Conservation (phyloP, 53 echinoderm and acorn worm genomes). For the Crossaster papposus region DNA sequence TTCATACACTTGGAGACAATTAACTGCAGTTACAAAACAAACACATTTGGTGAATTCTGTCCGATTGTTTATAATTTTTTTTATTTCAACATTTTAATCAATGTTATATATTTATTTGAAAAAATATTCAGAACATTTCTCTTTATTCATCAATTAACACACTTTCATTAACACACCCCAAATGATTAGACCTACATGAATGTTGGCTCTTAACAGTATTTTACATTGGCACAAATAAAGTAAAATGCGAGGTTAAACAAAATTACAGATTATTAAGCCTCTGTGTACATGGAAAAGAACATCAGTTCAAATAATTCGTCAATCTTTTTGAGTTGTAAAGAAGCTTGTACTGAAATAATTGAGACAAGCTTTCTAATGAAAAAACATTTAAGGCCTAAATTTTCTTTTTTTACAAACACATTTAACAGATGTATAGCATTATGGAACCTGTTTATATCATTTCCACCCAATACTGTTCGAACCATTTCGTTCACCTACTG, state of each 20-base stretch:
- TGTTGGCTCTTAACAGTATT: not conserved
- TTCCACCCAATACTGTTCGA: not conserved
- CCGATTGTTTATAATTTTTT: not conserved
- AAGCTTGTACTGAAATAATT: too few relatives aligned
- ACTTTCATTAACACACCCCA: conserved; percentile 3
- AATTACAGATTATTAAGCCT: not conserved
- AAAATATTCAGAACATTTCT: conserved; percentile 24
- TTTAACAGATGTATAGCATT: not conserved
- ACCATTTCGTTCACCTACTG: too few relatives aligned
- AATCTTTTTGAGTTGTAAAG: not conserved
- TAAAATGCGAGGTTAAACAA: not conserved
- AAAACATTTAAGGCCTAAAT: not conserved
- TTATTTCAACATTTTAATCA: not conserved
- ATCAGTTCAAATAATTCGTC: not conserved
- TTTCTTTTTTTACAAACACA: not conserved
- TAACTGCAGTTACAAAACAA: not conserved
- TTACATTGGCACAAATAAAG: not conserved
- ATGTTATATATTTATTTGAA: conserved; percentile 23
- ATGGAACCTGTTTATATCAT: not conserved
- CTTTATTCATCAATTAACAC: conserved; percentile 17
- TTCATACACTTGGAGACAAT: too few relatives aligned
- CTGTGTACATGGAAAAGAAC: not conserved
- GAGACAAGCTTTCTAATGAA: too few relatives aligned
- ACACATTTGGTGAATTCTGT: not conserved
- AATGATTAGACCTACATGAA: not conserved